phyloP scores from a whole-genome alignment of 53 echinoderm and acorn worm genomes.

The Astropecten irregularis region DNA sequence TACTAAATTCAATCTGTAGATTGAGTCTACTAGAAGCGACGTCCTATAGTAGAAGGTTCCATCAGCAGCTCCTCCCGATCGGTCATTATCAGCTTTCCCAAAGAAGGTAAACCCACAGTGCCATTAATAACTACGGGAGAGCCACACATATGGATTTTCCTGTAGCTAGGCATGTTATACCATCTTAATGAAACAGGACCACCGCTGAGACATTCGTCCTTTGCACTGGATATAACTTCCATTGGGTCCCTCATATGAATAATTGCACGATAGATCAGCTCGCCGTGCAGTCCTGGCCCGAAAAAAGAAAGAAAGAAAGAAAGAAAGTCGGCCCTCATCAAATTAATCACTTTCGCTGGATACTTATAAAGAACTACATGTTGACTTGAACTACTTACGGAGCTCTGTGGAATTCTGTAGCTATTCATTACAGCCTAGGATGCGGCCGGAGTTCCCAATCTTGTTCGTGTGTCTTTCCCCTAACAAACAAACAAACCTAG shows the following conservation, averaged over 20 bases:
- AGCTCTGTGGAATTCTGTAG: conserved; percentile 8
- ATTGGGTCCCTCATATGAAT: background rate
- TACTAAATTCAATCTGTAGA: too few species aligned
- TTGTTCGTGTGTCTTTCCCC: too few species aligned
- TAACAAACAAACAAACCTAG: too few species aligned
- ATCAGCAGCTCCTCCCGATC: too few species aligned
- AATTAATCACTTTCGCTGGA: conserved; percentile 29
- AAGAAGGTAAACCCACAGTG: conserved; percentile 10
- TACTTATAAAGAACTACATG: background rate
- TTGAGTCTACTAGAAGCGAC: too few species aligned
- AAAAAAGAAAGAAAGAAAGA: too few species aligned
- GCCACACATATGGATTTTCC: conserved; percentile 25
- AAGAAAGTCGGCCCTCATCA: background rate
- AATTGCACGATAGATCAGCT: conserved; percentile 20
- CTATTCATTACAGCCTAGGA: too few species aligned
- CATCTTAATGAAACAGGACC: conserved; percentile 25
- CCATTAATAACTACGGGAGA: conserved; percentile 8
- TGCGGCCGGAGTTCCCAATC: too few species aligned
- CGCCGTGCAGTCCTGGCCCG: background rate
- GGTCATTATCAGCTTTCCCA: conserved; percentile 8
- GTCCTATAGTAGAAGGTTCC: too few species aligned
- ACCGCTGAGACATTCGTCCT: conserved; percentile 4
- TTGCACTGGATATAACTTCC: conserved; percentile 15
- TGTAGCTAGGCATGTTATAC: conserved; percentile 5
- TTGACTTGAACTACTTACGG: conserved; percentile 33